Evolutionary conservation across 1,140 invertebrate species (phyloP).

Genomic region (Brachionus plicatilis): DNA sequence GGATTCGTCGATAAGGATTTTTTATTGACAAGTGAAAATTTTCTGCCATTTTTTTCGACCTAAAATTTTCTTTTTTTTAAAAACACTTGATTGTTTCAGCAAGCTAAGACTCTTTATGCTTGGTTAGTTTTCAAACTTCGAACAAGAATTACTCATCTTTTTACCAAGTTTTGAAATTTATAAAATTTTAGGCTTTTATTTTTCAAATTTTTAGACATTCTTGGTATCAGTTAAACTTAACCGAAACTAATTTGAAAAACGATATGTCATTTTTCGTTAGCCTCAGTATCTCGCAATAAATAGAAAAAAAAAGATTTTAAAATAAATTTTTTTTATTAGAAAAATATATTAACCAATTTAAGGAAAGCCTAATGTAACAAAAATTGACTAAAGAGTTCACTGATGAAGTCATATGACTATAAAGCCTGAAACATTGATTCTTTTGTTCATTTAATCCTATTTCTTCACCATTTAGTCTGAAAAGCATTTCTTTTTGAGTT

Average conservation of each 20-base stretch:
- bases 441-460: conserved; percentile 9
- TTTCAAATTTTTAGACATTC: not conserved
- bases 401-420: not conserved
- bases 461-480: not conserved
- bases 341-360: not conserved
- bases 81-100: not conserved
- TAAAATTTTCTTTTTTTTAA: not conserved
- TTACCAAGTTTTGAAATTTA: not conserved
- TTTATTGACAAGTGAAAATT: not conserved
- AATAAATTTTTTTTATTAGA: not conserved
- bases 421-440: not conserved
- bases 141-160: not conserved
- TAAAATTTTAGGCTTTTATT: not conserved
- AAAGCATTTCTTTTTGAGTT: not conserved
- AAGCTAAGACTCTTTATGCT: not conserved
- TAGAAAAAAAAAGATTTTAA: not conserved
- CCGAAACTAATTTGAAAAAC: not conserved
- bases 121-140: not conserved
- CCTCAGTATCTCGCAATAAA: not conserved
- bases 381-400: not conserved
- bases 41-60: not conserved
- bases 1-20: not conserved
- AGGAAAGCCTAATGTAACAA: not conserved
- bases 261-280: not conserved
- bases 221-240: not conserved